A percentile compares a stretch with the other conserved stretches of the same genome.
These are phyloP conservation scores for Pachyuromys duprasi DNA, from an alignment of 2,797 vertebrate genomes.

Conservation along the genomic window DNA sequence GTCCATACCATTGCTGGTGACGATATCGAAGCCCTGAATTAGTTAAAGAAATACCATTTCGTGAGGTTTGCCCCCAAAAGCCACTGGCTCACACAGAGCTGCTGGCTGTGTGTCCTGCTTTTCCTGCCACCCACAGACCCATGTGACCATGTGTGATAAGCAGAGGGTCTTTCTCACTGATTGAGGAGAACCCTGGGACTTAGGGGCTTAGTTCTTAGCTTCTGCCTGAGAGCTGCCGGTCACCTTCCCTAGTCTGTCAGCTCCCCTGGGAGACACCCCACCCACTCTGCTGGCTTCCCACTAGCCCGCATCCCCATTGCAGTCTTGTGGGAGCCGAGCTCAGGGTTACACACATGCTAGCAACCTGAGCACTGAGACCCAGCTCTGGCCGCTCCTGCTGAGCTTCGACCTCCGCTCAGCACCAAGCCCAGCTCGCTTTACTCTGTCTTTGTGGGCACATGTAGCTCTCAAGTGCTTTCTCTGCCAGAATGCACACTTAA, in stretches of 20 bases:
- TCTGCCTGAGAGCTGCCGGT: fast-evolving
- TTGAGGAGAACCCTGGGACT: fast-evolving
- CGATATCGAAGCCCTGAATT: background rate
- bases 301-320: background rate
- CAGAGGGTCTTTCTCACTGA: background rate
- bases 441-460: background rate
- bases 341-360: background rate
- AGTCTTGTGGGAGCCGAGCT: background rate
- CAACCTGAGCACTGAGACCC: no score
- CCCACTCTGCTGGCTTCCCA: background rate
- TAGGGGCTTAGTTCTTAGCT: background rate
- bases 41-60: background rate
- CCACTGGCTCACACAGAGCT: fast-evolving
- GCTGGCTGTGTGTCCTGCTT: background rate
- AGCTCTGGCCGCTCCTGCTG: background rate
- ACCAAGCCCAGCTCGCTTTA: fast-evolving
- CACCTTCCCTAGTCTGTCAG: fast-evolving
- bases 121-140: background rate
- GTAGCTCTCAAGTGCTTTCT: background rate
- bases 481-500: background rate
- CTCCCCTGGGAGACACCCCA: background rate
- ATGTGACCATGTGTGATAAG: fast-evolving
- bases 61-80: background rate
- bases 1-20: background rate
- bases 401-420: fast-evolving